A percentile compares a stretch with the other conserved stretches of the same genome.
These are phyloP conservation scores for Zaprionus inermis DNA, from an alignment of 1,140 invertebrate species.

Conservation along the genomic window DNA sequence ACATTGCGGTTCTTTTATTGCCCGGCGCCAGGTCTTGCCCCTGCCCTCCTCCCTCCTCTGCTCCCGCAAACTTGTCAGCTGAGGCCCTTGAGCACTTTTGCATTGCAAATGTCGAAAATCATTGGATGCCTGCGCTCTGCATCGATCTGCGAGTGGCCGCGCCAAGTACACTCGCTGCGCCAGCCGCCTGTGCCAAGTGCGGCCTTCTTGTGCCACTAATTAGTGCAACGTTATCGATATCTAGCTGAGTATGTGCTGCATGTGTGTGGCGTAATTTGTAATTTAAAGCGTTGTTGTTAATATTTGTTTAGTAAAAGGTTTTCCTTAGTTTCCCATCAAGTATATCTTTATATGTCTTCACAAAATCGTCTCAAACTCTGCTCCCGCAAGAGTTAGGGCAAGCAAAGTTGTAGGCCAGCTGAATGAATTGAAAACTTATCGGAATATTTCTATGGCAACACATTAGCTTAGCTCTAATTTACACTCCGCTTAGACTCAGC, in stretches of 20 bases:
- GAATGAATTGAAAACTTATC: not conserved
- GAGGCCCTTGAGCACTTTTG: constrained; percentile 8
- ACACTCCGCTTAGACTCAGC: no score
- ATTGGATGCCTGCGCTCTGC: not conserved
- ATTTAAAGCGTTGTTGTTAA: not conserved
- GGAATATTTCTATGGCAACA: not conserved
- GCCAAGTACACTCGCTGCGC: not conserved
- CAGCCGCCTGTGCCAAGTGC: not conserved
- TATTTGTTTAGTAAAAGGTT: not conserved
- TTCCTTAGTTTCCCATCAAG: no score
- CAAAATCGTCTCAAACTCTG: not conserved
- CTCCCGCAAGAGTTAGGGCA: not conserved
- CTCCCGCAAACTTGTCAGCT: not conserved
- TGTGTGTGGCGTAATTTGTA: not conserved
- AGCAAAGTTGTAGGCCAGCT: not conserved
- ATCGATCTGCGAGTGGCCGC: constrained; percentile 17
- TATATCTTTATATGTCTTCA: no score
- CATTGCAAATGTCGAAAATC: constrained; percentile 21
- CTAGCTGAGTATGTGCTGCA: not conserved
- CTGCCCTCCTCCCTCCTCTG: not conserved
- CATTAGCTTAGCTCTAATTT: no score
- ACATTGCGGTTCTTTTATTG: constrained; percentile 13
- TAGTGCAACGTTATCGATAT: constrained; percentile 17
- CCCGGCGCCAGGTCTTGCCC: not conserved
- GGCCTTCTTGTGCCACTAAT: constrained; percentile 13